Evolutionary conservation across 2,888 invertebrate genomes (phyloP).

Genomic region (Agrotis ipsilon): DNA sequence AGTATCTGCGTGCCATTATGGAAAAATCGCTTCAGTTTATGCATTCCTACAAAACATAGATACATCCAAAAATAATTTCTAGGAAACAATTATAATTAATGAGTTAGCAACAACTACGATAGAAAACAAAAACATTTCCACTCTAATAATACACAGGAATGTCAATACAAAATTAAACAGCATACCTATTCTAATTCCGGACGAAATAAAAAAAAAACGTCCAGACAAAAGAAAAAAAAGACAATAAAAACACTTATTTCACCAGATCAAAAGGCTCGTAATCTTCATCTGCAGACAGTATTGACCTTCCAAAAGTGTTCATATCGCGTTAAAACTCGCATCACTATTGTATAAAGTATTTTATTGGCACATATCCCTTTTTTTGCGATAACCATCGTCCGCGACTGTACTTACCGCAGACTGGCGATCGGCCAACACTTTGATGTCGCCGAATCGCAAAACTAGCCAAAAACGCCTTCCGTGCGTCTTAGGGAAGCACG

Average conservation of each 20-base stretch:
- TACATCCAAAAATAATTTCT: background rate
- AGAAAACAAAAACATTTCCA: constrained; percentile 10
- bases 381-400: constrained; percentile 54
- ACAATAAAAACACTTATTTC: constrained; percentile 19
- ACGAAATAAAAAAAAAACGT: constrained; percentile 8
- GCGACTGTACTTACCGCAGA: constrained; percentile 48
- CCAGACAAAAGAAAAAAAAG: constrained; percentile 14
- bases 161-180: constrained; percentile 19
- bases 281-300: constrained; percentile 22
- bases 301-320: constrained; percentile 28
- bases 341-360: constrained; percentile 29
- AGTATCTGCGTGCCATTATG: too few species aligned
- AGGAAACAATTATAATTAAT: background rate
- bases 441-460: constrained; percentile 66
- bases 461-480: constrained; percentile 63
- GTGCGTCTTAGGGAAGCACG: constrained; percentile 17
- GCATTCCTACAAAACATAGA: background rate
- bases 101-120: too few species aligned
- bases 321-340: constrained; percentile 37
- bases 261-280: constrained; percentile 50
- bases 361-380: constrained; percentile 39
- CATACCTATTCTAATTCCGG: constrained; percentile 21
- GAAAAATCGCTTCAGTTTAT: too few species aligned
- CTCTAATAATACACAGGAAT: constrained; percentile 18
- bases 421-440: constrained; percentile 64